Conservation (phyloP, 2,113 vertebrate species). For the Coryphaenoides rupestris region DNA sequence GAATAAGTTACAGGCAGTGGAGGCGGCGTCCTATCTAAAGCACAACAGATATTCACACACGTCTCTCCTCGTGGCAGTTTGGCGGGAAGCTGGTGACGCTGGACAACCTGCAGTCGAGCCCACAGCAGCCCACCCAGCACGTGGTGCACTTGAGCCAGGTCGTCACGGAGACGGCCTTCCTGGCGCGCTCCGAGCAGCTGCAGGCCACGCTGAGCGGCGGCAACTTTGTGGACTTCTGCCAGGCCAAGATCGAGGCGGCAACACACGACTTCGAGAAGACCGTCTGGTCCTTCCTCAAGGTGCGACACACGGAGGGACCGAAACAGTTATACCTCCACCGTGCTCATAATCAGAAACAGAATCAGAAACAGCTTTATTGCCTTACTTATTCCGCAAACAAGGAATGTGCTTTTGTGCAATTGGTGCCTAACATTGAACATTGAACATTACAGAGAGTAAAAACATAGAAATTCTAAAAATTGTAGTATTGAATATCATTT, state of each 20-base stretch:
- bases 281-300: slow-evolving; percentile 94
- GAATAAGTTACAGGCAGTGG: no score
- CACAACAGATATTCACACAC: background rate
- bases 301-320: slow-evolving; percentile 44
- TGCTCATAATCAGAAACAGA: no score
- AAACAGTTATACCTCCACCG: no score
- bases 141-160: slow-evolving; percentile 88
- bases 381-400: no score
- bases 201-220: slow-evolving; percentile 82
- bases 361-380: no score
- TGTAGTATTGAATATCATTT: no score
- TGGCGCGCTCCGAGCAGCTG: slow-evolving; percentile 82
- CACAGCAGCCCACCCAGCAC: slow-evolving; percentile 58
- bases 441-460: no score
- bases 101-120: slow-evolving; percentile 71
- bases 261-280: slow-evolving; percentile 87
- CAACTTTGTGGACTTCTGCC: slow-evolving; percentile 83
- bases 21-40: no score
- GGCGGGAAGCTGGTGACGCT: slow-evolving; percentile 91
- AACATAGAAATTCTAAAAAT: no score
- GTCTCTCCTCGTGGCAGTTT: slow-evolving; percentile 73
- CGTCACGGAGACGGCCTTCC: slow-evolving; percentile 85
- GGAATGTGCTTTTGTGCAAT: no score
- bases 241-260: slow-evolving; percentile 80
- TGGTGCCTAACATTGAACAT: no score